phyloP scores from a whole-genome alignment of 2,113 vertebrate species.

The Chamaetylas fuelleborni region DNA sequence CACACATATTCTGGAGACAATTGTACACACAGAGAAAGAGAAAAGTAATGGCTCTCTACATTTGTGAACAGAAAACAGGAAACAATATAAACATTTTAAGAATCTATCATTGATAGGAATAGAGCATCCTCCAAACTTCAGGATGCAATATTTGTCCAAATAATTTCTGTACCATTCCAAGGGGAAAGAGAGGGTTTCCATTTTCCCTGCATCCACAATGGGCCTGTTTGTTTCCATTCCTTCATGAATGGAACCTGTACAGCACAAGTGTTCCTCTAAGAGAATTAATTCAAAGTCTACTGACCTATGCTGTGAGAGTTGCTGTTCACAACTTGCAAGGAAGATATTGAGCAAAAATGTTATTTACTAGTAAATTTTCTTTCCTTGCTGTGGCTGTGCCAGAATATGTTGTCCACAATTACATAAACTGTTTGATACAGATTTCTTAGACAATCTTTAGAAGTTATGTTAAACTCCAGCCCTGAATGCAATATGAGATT shows the following conservation, averaged over 20 bases:
- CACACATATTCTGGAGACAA: rapidly evolving
- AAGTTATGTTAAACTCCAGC: background rate
- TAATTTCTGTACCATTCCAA: background rate
- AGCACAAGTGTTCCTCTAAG: background rate
- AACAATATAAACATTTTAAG: background rate
- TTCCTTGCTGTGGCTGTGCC: background rate
- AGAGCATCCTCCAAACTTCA: background rate
- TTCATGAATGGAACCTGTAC: background rate
- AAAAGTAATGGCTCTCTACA: background rate
- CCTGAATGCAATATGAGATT: background rate
- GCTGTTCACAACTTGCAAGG: background rate
- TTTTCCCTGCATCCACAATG: background rate
- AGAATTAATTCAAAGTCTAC: background rate
- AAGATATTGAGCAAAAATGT: background rate
- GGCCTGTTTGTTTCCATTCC: background rate
- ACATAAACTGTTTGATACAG: background rate
- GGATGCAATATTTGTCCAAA: background rate
- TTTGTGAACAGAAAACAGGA: background rate
- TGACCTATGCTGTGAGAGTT: background rate
- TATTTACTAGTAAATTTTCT: background rate
- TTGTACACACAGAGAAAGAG: rapidly evolving
- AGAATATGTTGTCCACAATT: background rate
- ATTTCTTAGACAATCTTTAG: background rate
- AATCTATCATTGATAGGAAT: background rate
- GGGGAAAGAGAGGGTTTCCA: background rate